Evolutionary conservation across 2,888 invertebrate species (phyloP).

Genomic region (Onthophagus sagittarius): DNA sequence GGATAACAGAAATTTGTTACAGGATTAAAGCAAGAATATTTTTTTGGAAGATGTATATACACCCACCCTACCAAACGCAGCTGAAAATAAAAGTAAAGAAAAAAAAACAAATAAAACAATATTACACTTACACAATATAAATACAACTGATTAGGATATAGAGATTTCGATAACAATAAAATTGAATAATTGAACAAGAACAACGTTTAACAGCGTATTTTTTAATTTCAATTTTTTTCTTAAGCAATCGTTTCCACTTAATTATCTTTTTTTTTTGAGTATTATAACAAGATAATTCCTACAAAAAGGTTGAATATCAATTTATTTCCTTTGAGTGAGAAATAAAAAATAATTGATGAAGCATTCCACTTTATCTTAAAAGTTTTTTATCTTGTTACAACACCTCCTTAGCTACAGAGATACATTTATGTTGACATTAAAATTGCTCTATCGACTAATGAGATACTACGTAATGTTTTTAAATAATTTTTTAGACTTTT

Average conservation of each 20-base stretch:
- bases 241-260: slow-evolving; percentile 13
- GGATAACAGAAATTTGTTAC: slow-evolving; percentile 17
- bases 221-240: slow-evolving; percentile 9
- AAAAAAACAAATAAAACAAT: slow-evolving; percentile 21
- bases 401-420: slow-evolving; percentile 1
- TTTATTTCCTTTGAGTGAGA: neutral
- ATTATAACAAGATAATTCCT: slow-evolving; percentile 3
- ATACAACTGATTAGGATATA: slow-evolving; percentile 1
- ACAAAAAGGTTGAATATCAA: neutral
- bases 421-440: neutral
- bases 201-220: neutral
- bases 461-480: slow-evolving; percentile 18
- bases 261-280: neutral
- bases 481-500: neutral
- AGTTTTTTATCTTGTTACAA: slow-evolving; percentile 23
- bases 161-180: neutral
- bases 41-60: slow-evolving; percentile 30
- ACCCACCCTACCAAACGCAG: slow-evolving; percentile 49
- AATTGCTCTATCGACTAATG: slow-evolving; percentile 23
- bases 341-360: no score
- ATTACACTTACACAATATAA: slow-evolving; percentile 14
- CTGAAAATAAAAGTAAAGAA: slow-evolving; percentile 32
- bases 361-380: neutral
- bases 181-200: neutral
- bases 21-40: slow-evolving; percentile 18